Evolutionary conservation across 2,113 vertebrate genomes (phyloP), one percentile per base, ranked within the genome.

Genomic region (Heliornis fulica): DNA sequence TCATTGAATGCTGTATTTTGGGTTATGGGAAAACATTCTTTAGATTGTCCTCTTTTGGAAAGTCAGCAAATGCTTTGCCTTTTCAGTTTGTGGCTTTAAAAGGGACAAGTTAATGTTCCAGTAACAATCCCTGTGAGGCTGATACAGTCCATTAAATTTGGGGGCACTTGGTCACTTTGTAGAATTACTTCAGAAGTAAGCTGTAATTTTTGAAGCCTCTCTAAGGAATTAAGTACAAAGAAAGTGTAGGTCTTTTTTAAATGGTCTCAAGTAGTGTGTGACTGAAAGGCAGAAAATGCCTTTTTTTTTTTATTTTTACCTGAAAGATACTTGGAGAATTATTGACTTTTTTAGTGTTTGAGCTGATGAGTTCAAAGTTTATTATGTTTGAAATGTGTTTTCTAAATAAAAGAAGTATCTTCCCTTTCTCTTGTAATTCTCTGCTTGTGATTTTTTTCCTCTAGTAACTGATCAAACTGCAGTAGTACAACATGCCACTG

Each of bases 81-180:
- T 96, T 94, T 66, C 76, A 92, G 51, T 87, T 76, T 2, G 34
- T 83, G 77, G 22, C 81, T 93, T 95, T 95, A 96, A 97, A 94
- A 96, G 13, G 40, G 36, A 87, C 25, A 28, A 98, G 79, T 96
- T 97, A 98, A 97, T 96, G 88, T 84, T 92, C 89, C 90, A 72
- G 11, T 64, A 92, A 64, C 79, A 93, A 68, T 95, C 69, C 66
- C 96, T 87, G 68, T 4, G 20, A 97, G 80, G 84, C 79, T 92
- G 92, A 96, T 48, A 82, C 46, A 95, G 70, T 48, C 89, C 94
- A 97, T 97, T 98, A 97, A 97, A 97, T 95, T 1, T 51, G 80
- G 57, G 84, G 46, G 63, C 91, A 92, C 82, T 80, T 95, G 94
- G 90, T 97, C 95, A 97, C 79, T 93, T 90, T 66, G 50, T 31